Evolutionary conservation across 2,888 invertebrate genomes (phyloP).

Genomic region (Trichopoda pennipes): DNA sequence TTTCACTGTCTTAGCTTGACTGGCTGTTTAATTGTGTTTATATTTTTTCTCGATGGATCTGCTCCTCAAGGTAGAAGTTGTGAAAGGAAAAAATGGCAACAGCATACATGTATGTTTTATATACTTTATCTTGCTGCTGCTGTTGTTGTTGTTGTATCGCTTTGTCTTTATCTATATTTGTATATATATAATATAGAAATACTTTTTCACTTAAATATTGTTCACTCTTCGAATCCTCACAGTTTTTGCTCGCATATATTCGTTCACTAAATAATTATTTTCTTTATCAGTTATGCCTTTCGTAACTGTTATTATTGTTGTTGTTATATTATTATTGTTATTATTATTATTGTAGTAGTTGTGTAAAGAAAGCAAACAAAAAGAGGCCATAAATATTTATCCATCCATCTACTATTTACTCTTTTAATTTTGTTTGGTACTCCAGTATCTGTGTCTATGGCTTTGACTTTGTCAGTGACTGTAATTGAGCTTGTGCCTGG

Average conservation of each 20-base stretch:
- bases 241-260: slow-evolving; percentile 30
- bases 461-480: slow-evolving; percentile 2
- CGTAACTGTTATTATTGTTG: not conserved
- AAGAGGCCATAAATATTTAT: slow-evolving; percentile 46
- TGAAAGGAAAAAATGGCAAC: slow-evolving; percentile 43
- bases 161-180: slow-evolving; percentile 10
- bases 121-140: slow-evolving; percentile 4
- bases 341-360: slow-evolving; percentile 15
- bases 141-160: not conserved
- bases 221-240: slow-evolving; percentile 47
- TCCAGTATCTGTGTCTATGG: slow-evolving; percentile 33
- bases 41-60: slow-evolving; percentile 24
- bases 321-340: not conserved
- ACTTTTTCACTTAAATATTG: slow-evolving; percentile 48
- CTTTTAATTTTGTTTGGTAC: slow-evolving; percentile 42
- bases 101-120: slow-evolving; percentile 54
- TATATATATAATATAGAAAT: not conserved
- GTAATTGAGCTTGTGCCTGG: not conserved
- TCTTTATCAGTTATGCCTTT: slow-evolving; percentile 25
- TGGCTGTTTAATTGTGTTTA: slow-evolving; percentile 18
- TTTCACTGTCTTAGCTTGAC: not conserved
- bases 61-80: slow-evolving; percentile 10
- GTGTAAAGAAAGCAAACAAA: slow-evolving; percentile 51
- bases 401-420: slow-evolving; percentile 44
- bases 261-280: slow-evolving; percentile 32